Evolutionary conservation across 2,113 vertebrate genomes (phyloP).

Genomic region (Acrocephalus arundinaceus): DNA sequence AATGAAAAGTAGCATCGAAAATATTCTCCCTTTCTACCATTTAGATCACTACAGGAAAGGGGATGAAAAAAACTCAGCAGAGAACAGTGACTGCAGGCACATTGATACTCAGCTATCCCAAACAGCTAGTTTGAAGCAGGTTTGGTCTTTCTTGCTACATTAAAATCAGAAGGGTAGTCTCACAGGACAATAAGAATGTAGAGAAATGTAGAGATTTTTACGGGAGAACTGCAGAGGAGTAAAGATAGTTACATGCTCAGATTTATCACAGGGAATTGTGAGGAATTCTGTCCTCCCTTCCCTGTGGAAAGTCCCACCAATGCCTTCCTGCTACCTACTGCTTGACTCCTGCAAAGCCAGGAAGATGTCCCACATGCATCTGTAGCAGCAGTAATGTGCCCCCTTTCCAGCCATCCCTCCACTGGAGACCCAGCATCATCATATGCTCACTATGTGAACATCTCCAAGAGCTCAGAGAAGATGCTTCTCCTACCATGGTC

Average conservation of each 20-base stretch:
- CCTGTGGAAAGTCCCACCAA: background rate
- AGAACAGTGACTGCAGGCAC: background rate
- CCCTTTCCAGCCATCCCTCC: background rate
- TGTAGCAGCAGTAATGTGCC: fast-evolving
- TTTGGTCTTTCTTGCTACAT: background rate
- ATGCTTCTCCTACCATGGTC: background rate
- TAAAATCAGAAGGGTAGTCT: background rate
- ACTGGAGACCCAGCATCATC: fast-evolving
- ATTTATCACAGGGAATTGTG: background rate
- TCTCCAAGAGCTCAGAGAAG: background rate
- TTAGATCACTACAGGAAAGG: background rate
- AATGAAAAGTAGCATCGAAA: background rate
- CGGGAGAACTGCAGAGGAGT: background rate
- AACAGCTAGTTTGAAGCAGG: background rate
- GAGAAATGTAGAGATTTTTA: background rate
- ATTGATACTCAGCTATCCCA: background rate
- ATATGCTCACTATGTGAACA: fast-evolving
- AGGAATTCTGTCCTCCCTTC: background rate
- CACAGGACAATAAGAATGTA: background rate
- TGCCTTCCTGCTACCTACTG: background rate
- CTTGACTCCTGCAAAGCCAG: background rate
- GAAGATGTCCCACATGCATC: background rate
- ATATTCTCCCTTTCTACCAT: background rate
- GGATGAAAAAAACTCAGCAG: fast-evolving
- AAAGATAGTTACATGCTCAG: background rate